These are phyloP conservation scores for Cephus rjabovi DNA, from an alignment of 2,888 invertebrate species.

Conservation along the genomic window DNA sequence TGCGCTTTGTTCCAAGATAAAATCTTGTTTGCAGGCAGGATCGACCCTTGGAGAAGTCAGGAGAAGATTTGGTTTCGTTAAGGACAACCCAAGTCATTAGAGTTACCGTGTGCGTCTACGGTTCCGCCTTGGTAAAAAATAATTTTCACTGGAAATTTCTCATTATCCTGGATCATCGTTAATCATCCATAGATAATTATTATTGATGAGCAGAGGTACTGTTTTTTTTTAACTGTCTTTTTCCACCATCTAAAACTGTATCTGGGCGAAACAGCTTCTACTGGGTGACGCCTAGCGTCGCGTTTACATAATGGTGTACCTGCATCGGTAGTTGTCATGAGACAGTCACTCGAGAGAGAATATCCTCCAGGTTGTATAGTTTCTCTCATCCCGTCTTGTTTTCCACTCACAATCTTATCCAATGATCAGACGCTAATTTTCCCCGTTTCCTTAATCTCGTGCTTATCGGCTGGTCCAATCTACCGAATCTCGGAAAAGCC, in stretches of 20 bases:
- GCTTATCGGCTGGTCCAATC: conserved; percentile 10
- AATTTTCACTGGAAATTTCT: neutral
- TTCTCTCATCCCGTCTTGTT: neutral
- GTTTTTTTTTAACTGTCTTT: too few relatives aligned
- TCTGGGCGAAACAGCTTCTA: neutral
- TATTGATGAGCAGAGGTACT: neutral
- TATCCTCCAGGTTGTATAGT: neutral
- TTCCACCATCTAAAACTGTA: neutral
- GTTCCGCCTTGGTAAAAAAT: neutral
- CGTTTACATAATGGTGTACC: neutral
- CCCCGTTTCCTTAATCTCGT: conserved; percentile 2
- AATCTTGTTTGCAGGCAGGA: neutral
- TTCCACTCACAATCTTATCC: neutral
- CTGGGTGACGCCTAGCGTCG: neutral
- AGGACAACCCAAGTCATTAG: neutral
- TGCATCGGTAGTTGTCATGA: neutral
- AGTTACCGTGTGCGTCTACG: neutral
- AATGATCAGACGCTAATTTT: neutral
- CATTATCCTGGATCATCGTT: neutral
- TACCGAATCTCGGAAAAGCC: conserved; percentile 20
- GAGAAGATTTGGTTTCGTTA: neutral
- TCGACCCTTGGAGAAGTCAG: neutral
- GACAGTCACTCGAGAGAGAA: neutral
- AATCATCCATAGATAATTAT: neutral
- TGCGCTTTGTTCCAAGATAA: neutral